Evolutionary conservation across 92 coral and sea anemone species (phyloP).

Genomic region (Actinostola sp.): DNA sequence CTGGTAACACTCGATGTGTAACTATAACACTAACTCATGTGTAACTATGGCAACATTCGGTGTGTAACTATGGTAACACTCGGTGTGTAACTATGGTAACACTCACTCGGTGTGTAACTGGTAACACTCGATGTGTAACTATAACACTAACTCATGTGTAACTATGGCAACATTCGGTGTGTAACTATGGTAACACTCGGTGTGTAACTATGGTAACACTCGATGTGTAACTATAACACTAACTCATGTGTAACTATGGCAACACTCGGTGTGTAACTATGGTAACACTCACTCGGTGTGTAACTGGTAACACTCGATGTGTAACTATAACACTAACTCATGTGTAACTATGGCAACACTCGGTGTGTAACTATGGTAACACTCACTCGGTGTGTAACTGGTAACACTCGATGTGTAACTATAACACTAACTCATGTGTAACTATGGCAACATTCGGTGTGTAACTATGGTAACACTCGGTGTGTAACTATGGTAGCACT

Average conservation of each 20-base stretch:
- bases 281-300: too few species aligned
- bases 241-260: too few species aligned
- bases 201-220: not conserved
- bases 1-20: too few species aligned
- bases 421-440: too few species aligned
- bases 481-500: too few species aligned
- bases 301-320: too few species aligned
- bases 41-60: not conserved
- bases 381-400: too few species aligned
- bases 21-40: not conserved
- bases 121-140: not conserved
- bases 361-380: not conserved
- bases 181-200: not conserved
- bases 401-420: not conserved
- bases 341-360: not conserved
- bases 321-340: not conserved
- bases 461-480: not conserved
- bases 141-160: too few species aligned
- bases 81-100: not conserved
- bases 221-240: not conserved
- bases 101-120: too few species aligned
- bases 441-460: not conserved
- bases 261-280: not conserved
- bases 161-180: not conserved
- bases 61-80: too few species aligned